Base-by-base conservation (phyloP, 2,113 vertebrate genomes). In the Erythrolamprus reginae region DNA sequence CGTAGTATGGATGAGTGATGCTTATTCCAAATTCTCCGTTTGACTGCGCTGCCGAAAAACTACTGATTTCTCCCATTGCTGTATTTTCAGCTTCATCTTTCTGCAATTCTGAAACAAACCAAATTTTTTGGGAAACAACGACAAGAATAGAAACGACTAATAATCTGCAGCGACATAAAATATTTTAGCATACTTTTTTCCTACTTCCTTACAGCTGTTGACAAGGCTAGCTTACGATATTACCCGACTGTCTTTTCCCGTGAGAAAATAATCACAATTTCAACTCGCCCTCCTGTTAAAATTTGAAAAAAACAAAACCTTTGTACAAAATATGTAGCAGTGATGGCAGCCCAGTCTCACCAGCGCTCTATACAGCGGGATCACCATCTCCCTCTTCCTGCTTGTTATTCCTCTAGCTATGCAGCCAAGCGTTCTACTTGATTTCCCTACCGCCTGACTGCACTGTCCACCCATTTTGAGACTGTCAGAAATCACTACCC, bases 1-100 rank as follows among this genome's bases (percentile, higher is more conserved):
- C 98, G 0, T 98, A 98, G 90, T 97, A 98, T 0, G 98, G 98
- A 90, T 99, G 97, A 38, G 94, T 97, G 1, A 92, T 17, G 88
- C 97, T 97, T 23, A 97, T 92, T 1, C 87, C 90, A 1, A 94
- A 89, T 84, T 95, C 94, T 61, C 91, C 90, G 0, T 0, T 48
- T 6, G 90, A 70, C 38, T 85, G 58, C 2, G 42, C n/a, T 3
- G 13, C 84, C 0, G 93, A 91, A 82, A 83, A 38, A 0, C 93
- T 88, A 2, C 86, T 92, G 24, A 0, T 70, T 2, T 88, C 55
- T 5, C 92, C 93, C 77, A 92, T 85, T 0, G 82, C 56, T 0
- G 87, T 55, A 15, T 96, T 93, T 21, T 94, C 95, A 0, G 90
- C 94, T 90, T 98, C 96, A 28, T 97, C 97, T 88, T 96, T 96